Percentiles rank a stretch among this genome's conserved stretches.
These are phyloP conservation scores for Rhinichthys klamathensis DNA, from an alignment of 2,113 vertebrate genomes.

Conservation along the genomic window DNA sequence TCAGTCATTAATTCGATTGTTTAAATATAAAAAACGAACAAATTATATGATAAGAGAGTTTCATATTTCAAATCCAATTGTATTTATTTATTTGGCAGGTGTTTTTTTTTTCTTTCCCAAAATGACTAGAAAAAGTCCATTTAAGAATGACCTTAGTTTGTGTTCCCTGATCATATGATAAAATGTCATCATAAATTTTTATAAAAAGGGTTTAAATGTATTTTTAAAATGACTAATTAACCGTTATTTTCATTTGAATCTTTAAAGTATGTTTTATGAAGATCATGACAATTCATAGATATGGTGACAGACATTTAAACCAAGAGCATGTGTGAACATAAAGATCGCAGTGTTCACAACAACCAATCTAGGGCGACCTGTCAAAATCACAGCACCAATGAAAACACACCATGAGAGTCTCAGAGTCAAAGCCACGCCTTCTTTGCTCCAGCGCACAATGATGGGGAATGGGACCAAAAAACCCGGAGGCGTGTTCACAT, in stretches of 20 bases:
- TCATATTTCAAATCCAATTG: too few relatives aligned
- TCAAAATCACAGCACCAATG: constrained; percentile 54
- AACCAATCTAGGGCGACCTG: constrained; percentile 27
- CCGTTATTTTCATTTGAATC: background rate
- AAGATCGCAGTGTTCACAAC: background rate
- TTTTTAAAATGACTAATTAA: background rate
- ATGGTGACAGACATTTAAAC: background rate
- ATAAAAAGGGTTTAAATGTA: background rate
- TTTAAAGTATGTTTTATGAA: background rate
- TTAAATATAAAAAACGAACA: too few relatives aligned
- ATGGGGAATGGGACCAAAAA: constrained; percentile 15
- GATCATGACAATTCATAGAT: background rate
- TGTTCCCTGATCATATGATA: background rate
- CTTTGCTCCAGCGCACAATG: background rate
- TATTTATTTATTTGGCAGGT: too few relatives aligned
- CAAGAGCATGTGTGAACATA: background rate
- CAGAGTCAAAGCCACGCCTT: constrained; percentile 22
- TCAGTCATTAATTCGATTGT: background rate
- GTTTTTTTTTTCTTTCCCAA: too few relatives aligned
- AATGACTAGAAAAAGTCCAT: background rate
- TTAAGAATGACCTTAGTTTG: background rate
- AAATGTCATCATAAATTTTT: background rate
- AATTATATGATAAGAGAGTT: too few relatives aligned
- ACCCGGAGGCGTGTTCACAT: constrained; percentile 57
- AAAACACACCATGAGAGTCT: constrained; percentile 7